Conservation (phyloP, 2,113 vertebrate species). For the Pteropus alecto region DNA sequence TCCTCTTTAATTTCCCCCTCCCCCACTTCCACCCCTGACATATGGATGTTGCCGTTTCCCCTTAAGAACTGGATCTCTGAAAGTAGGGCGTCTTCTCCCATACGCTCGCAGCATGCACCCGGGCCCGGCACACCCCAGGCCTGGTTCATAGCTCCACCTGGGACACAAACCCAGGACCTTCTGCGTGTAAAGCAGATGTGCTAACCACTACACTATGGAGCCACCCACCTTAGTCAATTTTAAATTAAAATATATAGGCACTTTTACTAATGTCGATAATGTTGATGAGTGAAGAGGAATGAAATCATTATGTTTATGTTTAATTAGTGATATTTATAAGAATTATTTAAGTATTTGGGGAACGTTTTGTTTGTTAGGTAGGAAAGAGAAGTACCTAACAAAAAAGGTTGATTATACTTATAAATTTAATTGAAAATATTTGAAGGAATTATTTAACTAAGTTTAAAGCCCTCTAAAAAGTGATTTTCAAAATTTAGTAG, state of each 20-base stretch:
- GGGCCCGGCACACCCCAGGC: too few relatives aligned
- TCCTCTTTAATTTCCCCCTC: too few relatives aligned
- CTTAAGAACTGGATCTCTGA: too few relatives aligned
- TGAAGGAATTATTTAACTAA: not conserved
- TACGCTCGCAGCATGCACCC: too few relatives aligned
- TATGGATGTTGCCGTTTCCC: too few relatives aligned
- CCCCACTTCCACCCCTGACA: too few relatives aligned
- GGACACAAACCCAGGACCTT: too few relatives aligned
- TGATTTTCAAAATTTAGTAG: conserved; percentile 24
- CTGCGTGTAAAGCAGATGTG: too few relatives aligned
- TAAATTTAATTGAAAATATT: not conserved
- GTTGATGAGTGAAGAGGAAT: not conserved
- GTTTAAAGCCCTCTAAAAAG: not conserved
- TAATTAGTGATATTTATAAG: not conserved
- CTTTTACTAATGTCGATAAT: not conserved
- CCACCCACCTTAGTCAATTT: not conserved
- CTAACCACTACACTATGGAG: too few relatives aligned
- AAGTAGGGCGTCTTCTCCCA: too few relatives aligned
- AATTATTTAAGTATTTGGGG: not conserved
- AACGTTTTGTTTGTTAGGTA: not conserved
- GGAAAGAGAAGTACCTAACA: not conserved
- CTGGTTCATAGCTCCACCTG: too few relatives aligned
- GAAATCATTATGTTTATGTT: not conserved
- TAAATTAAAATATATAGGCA: not conserved
- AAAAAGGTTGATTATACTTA: not conserved